Base-by-base conservation (phyloP, 2,888 invertebrate genomes). In the Drosophila phalerata region DNA sequence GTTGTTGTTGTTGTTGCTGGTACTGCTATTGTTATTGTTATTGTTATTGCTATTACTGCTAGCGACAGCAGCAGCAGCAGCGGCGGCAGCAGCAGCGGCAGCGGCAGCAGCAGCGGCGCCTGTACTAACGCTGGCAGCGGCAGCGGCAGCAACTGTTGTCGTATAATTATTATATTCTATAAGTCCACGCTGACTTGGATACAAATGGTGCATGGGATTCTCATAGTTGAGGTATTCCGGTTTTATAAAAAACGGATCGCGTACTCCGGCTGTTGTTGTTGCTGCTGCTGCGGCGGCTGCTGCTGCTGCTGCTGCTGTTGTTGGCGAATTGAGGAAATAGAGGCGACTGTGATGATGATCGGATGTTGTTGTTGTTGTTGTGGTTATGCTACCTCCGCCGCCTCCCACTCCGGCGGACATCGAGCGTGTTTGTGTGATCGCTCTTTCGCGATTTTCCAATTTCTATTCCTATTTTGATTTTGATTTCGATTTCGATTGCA, bases 371-470 rank as follows among this genome's bases (percentile, higher is more conserved):
- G 22, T 22, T 22, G 22, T 22, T 22, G 22, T 22, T 88, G 91
- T 91, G 81, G 90, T 91, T 81, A 90, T 90, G 89, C 90, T 91
- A 80, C 91, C 91, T 90, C 91, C 91, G 90, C 91, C 91, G 90
- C 91, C 91, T 84, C 91, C 91, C 90, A 91, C 91, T 85, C 91
- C 91, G 83, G 91, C 90, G 90, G 91, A 91, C 91, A 91, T 91
- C 86, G 89, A 90, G 80, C 69, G 78, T 61, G 78, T 61, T 56
- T 28, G 49, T 64, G 22, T 53, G 58, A 82, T 82, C 77, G 83
- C 86, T 89, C 79, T 74, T 73, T 80, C 77, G 88, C 90, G 87
- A 87, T 64, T 64, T 67, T 58, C 13, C 6, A 25, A 42, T 63
- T 60, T 30, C 49, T 70, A 67, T 37, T 30, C 9, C n/a, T n/a